Base-by-base conservation (phyloP, 2,888 invertebrate species). In the Drosophila planitibia region DNA sequence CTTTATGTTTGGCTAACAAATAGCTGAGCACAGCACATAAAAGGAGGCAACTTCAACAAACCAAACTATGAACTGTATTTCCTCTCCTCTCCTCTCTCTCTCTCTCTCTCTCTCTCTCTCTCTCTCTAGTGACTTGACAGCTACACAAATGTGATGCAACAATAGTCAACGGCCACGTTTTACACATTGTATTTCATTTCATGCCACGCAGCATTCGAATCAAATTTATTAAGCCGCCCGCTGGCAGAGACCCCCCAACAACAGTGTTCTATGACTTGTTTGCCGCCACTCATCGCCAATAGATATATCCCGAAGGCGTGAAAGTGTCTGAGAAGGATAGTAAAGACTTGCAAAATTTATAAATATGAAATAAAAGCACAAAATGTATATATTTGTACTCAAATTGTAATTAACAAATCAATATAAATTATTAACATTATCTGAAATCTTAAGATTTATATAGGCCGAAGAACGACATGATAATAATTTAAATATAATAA, bases 131-230 rank as follows among this genome's bases (percentile, higher is more conserved):
- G 28, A 30, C 25, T 49, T 55, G 60, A 52, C 63, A 47, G 57
- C 64, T 65, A 64, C 70, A 66, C 73, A 85, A 87, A 89, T 89
- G 61, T 51, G 82, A 65, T 72, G 82, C 88, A 62, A 89, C 82
- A 89, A 79, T 84, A 70, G 88, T 79, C 65, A 71, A 33, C 41
- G 63, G 59, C 71, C 88, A 80, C 77, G 86, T 77, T 82, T 72
- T 66, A 70, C 77, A 85, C 85, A 87, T 79, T 88, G 89, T 89
- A 88, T 90, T 88, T 80, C 80, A 80, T 85, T 82, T 73, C 61
- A 75, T 73, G 85, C 64, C 67, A 74, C 59, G 58, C 74, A 66
- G 78, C 78, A 78, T 67, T 77, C 71, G 52, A 39, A 55, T 39
- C 70, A 54, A 70, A 83, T 83, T 83, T 89, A 89, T 89, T 72